These are phyloP conservation scores for Alfaro cultratus DNA, from an alignment of 2,797 vertebrate genomes.

Conservation along the genomic window DNA sequence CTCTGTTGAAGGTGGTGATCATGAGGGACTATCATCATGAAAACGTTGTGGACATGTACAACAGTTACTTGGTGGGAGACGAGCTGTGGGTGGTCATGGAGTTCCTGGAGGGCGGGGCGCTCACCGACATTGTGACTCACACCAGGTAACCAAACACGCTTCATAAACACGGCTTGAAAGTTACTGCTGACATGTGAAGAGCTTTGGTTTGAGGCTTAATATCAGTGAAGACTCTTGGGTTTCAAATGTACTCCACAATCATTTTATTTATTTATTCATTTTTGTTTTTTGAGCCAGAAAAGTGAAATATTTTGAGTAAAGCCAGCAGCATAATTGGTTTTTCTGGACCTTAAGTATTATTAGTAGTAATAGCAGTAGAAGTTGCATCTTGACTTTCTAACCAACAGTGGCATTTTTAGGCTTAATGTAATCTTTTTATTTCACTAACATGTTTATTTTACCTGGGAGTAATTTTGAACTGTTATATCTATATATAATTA, in stretches of 20 bases:
- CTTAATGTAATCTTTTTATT: too few relatives aligned
- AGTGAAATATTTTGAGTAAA: background rate
- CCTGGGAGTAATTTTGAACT: background rate
- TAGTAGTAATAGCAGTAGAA: too few relatives aligned
- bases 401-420: too few relatives aligned
- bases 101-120: conserved; percentile 93
- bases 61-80: conserved; percentile 96
- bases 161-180: background rate
- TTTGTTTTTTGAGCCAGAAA: background rate
- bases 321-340: too few relatives aligned
- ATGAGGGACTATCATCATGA: conserved; percentile 98
- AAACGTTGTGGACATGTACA: conserved; percentile 98
- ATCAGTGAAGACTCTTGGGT: background rate
- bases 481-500: too few relatives aligned
- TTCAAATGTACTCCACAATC: background rate
- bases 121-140: conserved; percentile 96
- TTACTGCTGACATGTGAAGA: background rate
- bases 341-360: too few relatives aligned
- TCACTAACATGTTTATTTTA: too few relatives aligned
- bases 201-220: background rate
- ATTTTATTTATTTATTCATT: background rate
- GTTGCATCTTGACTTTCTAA: too few relatives aligned
- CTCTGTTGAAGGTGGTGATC: conserved; percentile 89
- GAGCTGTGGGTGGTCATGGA: conserved; percentile 99
- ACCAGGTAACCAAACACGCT: conserved; percentile 83